These are phyloP conservation scores for Melanotaenia boesemani DNA, from an alignment of 2,797 vertebrate genomes.

Conservation along the genomic window DNA sequence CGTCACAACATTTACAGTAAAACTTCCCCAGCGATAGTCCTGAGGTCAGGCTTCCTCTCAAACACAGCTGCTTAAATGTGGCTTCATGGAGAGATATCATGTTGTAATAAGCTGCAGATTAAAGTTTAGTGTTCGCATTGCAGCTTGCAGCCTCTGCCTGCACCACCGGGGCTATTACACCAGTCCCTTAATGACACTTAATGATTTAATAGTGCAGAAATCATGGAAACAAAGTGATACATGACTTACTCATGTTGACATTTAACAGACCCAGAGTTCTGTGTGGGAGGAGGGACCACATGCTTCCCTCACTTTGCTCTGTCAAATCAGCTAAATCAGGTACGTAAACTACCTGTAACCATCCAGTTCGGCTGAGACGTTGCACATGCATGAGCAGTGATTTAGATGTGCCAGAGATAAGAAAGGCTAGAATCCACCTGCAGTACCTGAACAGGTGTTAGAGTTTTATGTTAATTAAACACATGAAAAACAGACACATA, in stretches of 20 bases:
- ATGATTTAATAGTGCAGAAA: constrained; percentile 82
- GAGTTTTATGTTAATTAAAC: no score
- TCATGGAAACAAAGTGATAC: constrained; percentile 79
- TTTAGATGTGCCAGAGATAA: not conserved
- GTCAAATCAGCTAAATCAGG: constrained; percentile 4
- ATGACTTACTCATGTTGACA: constrained; percentile 76
- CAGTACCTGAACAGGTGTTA: not conserved
- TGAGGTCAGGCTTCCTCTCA: constrained; percentile 42
- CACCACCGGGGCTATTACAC: constrained; percentile 71
- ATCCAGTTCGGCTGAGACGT: not conserved
- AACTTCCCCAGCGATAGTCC: constrained; percentile 52
- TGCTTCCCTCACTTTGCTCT: constrained; percentile 1
- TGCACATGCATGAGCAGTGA: not conserved
- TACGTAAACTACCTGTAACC: not conserved
- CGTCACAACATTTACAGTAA: constrained; percentile 58
- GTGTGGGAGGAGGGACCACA: constrained; percentile 54
- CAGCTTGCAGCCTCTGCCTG: constrained; percentile 39
- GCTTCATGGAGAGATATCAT: constrained; percentile 39
- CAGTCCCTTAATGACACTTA: constrained; percentile 79
- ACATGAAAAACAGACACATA: no score
- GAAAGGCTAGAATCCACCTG: no score
- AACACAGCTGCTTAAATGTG: constrained; percentile 37
- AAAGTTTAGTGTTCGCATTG: constrained; percentile 31
- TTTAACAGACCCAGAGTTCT: constrained; percentile 75
- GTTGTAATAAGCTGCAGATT: constrained; percentile 54